A percentile compares a stretch with the other conserved stretches of the same genome.
Evolutionary conservation across 2,113 vertebrate species (phyloP).

Genomic region (Cyphomyrus discorhynchus): DNA sequence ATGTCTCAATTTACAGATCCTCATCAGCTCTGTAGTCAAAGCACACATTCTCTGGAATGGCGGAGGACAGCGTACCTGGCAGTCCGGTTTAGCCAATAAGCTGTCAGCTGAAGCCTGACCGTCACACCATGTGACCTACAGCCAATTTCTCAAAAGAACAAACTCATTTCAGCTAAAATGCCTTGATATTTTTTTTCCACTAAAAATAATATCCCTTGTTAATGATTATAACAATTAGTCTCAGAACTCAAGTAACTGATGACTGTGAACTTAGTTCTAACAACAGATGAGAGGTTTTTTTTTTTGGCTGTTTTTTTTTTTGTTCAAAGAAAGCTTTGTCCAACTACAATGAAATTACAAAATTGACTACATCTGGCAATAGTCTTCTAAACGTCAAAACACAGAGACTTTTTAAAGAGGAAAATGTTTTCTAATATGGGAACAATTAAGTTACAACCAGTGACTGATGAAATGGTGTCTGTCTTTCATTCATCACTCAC

Average conservation of each 20-base stretch:
- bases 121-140: background rate
- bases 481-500: background rate
- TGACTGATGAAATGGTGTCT: background rate
- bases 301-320: background rate
- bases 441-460: slow-evolving; percentile 55
- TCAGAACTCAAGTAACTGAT: background rate
- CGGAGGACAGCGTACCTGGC: background rate
- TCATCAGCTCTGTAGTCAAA: background rate
- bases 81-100: background rate
- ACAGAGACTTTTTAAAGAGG: slow-evolving; percentile 51
- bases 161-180: background rate
- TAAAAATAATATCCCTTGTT: background rate
- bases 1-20: background rate
- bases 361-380: slow-evolving; percentile 52
- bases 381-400: slow-evolving; percentile 47
- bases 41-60: background rate
- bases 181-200: background rate
- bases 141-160: background rate
- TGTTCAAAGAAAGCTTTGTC: slow-evolving; percentile 37
- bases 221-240: background rate
- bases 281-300: background rate
- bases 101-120: background rate
- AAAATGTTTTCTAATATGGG: slow-evolving; percentile 53
- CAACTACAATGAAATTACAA: slow-evolving; percentile 52
- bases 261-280: slow-evolving; percentile 16